Conservation (phyloP, 2,797 vertebrate species). For the Arnoldichthys spilopterus region DNA sequence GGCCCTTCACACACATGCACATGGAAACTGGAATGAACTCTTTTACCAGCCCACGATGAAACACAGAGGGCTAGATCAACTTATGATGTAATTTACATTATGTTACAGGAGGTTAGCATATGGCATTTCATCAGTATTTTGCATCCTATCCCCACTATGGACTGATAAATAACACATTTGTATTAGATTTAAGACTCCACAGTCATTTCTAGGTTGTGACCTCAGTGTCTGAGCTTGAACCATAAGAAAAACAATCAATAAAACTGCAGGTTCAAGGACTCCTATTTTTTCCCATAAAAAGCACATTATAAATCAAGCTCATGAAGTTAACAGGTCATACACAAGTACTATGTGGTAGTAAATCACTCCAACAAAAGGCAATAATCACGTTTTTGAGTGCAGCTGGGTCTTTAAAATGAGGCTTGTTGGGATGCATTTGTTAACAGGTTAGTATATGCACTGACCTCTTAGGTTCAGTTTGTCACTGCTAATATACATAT, state of each 20-base stretch:
- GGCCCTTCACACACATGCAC: constrained; percentile 63
- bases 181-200: background rate
- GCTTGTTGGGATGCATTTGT: background rate
- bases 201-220: constrained; percentile 3
- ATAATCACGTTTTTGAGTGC: constrained; percentile 25
- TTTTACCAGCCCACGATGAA: constrained; percentile 32
- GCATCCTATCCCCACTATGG: background rate
- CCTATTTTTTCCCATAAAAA: constrained; percentile 1
- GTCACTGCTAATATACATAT: background rate
- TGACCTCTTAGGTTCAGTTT: background rate
- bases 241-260: constrained; percentile 20
- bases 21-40: constrained; percentile 65
- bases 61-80: constrained; percentile 20
- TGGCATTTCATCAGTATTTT: constrained; percentile 9
- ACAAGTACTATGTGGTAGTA: constrained; percentile 22
- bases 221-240: constrained; percentile 22
- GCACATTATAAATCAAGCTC: constrained; percentile 30
- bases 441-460: background rate
- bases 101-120: background rate
- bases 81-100: background rate
- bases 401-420: constrained; percentile 14
- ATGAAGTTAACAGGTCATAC: constrained; percentile 41
- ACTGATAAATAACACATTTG: background rate
- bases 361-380: constrained; percentile 19
- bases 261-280: constrained; percentile 24